Conservation (phyloP, 2,113 vertebrate genomes). For the Leptocoma aspasia region DNA sequence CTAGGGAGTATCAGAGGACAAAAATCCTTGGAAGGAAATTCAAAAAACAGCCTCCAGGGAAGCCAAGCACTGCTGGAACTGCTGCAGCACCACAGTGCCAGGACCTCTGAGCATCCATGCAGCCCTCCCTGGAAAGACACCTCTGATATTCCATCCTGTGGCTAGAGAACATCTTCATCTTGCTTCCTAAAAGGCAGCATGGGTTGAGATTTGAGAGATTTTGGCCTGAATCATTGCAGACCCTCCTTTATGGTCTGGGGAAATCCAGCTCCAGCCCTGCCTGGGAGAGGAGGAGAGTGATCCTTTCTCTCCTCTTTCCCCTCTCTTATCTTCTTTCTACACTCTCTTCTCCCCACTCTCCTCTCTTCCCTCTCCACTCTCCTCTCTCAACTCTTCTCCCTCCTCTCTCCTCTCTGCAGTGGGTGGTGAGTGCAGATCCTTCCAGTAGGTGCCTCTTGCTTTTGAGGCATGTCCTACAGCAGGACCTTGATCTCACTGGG, state of each 20-base stretch:
- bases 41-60: neutral
- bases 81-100: fast-evolving
- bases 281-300: neutral
- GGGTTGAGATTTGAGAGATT: neutral
- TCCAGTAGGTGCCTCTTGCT: neutral
- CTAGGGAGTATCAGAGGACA: constrained; percentile 1
- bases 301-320: too few relatives aligned
- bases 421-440: neutral
- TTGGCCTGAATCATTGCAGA: neutral
- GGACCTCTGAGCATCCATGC: neutral
- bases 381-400: neutral
- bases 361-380: neutral
- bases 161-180: neutral
- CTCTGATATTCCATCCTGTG: neutral
- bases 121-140: neutral
- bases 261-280: neutral
- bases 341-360: neutral
- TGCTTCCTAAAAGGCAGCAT: neutral
- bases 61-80: neutral
- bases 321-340: neutral
- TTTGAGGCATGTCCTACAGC: neutral
- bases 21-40: neutral
- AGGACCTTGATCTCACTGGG: neutral
- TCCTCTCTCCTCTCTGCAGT: neutral
- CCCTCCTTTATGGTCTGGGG: neutral